A percentile compares a stretch with the other conserved stretches of the same genome.
Conservation (phyloP, 1,140 invertebrate genomes). For the Pseudobourletiella spinata region DNA sequence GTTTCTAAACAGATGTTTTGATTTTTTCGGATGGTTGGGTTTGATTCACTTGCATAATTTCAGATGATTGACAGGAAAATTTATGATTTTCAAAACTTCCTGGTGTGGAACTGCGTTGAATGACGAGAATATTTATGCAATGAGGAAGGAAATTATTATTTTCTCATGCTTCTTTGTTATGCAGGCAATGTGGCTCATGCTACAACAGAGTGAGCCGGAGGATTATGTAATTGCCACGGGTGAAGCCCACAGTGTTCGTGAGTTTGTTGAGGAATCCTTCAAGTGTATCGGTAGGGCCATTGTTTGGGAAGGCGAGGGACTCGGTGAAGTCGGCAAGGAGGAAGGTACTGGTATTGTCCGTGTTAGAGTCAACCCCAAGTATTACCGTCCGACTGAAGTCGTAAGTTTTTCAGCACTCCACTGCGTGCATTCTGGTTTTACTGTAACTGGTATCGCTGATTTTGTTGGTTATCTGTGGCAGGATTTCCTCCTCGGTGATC, state of each 20-base stretch:
- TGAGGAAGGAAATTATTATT: no score
- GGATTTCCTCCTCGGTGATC: slow-evolving; percentile 82
- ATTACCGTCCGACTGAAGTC: slow-evolving; percentile 96
- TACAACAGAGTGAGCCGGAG: slow-evolving; percentile 85
- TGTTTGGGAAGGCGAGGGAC: slow-evolving; percentile 76
- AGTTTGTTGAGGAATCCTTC: slow-evolving; percentile 93
- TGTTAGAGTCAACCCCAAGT: slow-evolving; percentile 86
- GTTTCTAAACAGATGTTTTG: not conserved
- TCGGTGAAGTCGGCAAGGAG: slow-evolving; percentile 69
- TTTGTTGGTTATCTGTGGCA: slow-evolving; percentile 41
- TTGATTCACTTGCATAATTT: no score
- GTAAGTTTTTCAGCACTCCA: slow-evolving; percentile 56
- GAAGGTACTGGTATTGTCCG: slow-evolving; percentile 67
- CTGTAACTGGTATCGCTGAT: not conserved
- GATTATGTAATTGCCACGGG: slow-evolving; percentile 98
- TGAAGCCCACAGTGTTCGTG: slow-evolving; percentile 84
- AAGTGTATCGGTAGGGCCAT: slow-evolving; percentile 59
- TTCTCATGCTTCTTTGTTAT: no score
- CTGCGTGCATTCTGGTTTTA: not conserved
- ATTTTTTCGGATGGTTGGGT: no score
- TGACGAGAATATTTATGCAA: no score
- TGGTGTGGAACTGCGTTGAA: no score
- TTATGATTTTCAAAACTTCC: no score
- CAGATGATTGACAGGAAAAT: no score
- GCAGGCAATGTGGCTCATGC: slow-evolving; percentile 99